These are phyloP conservation scores for Imbricaverruca yamaguchii DNA, from an alignment of 2,888 invertebrate species.

Conservation along the genomic window DNA sequence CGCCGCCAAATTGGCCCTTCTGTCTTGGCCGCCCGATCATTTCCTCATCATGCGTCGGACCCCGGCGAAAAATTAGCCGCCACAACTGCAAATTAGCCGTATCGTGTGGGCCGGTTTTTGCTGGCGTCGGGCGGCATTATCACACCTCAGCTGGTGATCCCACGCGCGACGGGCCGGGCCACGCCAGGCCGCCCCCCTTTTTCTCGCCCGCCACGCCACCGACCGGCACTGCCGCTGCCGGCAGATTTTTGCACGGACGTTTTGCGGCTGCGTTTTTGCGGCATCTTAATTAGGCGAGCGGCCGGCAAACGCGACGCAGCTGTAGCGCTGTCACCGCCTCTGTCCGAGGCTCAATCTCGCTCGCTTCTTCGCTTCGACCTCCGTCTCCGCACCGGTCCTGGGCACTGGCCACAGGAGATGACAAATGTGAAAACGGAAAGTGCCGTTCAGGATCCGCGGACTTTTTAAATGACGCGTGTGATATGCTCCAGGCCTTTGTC, in stretches of 20 bases:
- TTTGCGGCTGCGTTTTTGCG: not conserved
- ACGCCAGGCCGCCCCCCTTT: not conserved
- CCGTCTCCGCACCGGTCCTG: no score
- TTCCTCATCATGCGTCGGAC: constrained; percentile 10
- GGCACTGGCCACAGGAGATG: no score
- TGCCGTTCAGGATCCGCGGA: no score
- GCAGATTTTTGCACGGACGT: not conserved
- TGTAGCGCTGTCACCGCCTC: not conserved
- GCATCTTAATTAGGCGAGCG: constrained; percentile 1
- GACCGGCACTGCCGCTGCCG: not conserved
- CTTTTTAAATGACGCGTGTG: no score
- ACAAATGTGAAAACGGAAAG: no score
- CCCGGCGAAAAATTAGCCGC: constrained; percentile 1
- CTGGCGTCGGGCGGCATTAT: not conserved
- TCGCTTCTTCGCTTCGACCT: no score
- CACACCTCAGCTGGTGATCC: not conserved
- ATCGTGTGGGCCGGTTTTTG: not conserved
- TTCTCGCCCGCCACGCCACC: not conserved
- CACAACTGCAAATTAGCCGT: not conserved
- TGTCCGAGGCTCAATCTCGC: not conserved
- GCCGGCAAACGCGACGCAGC: not conserved
- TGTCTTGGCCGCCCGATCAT: not conserved
- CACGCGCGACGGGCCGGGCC: not conserved
- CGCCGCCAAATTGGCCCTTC: not conserved
- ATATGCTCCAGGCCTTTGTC: no score